Base-by-base conservation (phyloP, 2,113 vertebrate species). In the Hippocampus barbouri region DNA sequence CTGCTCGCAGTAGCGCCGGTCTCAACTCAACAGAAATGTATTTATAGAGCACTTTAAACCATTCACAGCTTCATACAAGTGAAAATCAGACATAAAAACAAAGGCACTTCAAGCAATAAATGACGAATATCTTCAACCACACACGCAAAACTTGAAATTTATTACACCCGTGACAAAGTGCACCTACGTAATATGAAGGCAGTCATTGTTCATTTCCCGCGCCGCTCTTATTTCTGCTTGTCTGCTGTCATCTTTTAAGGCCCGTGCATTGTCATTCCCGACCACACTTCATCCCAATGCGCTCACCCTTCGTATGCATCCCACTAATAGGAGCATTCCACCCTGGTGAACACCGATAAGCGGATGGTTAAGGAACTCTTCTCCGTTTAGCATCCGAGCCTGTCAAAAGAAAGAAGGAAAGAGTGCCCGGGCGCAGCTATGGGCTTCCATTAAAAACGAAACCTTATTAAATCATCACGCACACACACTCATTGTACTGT, bases 341-440 rank as follows among this genome's bases (percentile, higher is more conserved):
- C 64, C 80, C 86, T 83, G 80, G 84, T 79, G 88, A 79, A 72
- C 80, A 72, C 74, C 70, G 85, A 91, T 87, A 89, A 84, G 87
- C 81, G 86, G 80, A 89, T 86, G 71, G 81, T 76, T 51, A 11
- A 70, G 71, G 79, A 85, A 87, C 82, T 82, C 74, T 73, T 84
- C 79, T 64, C 70, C 56, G 62, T 85, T 82, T 83, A 80, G 67
- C 53, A 63, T 67, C 43, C 9, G 0, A 74, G 71, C 80, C 67
- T 72, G 75, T 87, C 70, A 71, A 73, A 75, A 65, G 59, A 56
- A 85, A 59, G 47, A 4, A 21, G 38, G 8, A 66, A 38, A 67
- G 49, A 30, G 45, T 66, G 23, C 74, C n/a, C 41, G 16, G 49
- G 25, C 57, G 66, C n/a, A 71, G 14, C 72, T 41, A 34, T 7